These are phyloP conservation scores for Ophraella communa DNA, from an alignment of 2,888 invertebrate species.

Conservation along the genomic window DNA sequence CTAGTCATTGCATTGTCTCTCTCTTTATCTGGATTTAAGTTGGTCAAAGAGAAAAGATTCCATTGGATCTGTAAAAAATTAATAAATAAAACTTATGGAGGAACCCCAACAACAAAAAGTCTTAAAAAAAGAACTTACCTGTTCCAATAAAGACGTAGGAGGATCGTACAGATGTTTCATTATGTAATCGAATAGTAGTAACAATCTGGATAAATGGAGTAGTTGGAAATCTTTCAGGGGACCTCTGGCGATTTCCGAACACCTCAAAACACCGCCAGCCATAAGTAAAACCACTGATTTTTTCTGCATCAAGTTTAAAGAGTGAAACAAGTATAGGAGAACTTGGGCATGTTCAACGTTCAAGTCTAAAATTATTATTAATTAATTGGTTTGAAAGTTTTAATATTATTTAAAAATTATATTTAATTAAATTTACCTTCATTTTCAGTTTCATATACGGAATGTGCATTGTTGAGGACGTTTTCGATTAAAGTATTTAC, in stretches of 20 bases:
- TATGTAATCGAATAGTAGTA: slow-evolving; percentile 90
- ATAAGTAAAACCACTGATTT: slow-evolving; percentile 88
- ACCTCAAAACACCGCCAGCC: slow-evolving; percentile 75
- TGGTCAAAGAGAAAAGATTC: slow-evolving; percentile 76
- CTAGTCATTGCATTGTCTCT: slow-evolving; percentile 66
- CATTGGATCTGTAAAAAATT: slow-evolving; percentile 68
- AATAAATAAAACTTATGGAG: neutral
- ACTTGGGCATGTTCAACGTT: slow-evolving; percentile 97
- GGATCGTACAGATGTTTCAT: slow-evolving; percentile 96
- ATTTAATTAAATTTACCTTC: slow-evolving; percentile 75
- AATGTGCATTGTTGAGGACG: slow-evolving; percentile 71
- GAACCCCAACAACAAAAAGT: too few species aligned
- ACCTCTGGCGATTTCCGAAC: slow-evolving; percentile 69
- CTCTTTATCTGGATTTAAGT: slow-evolving; percentile 66
- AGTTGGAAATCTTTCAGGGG: slow-evolving; percentile 73
- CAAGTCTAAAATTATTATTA: slow-evolving; percentile 72
- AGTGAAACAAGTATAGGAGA: slow-evolving; percentile 91
- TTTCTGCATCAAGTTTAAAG: slow-evolving; percentile 94
- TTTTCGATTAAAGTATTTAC: slow-evolving; percentile 89
- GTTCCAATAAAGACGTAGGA: slow-evolving; percentile 82
- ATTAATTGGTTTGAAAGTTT: too few species aligned
- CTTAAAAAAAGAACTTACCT: slow-evolving; percentile 63
- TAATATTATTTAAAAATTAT: too few species aligned
- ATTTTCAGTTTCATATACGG: slow-evolving; percentile 71
- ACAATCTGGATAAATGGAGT: slow-evolving; percentile 80